Evolutionary conservation across 92 coral and sea anemone genomes (phyloP).

Genomic region (Epizoanthus ramosus): DNA sequence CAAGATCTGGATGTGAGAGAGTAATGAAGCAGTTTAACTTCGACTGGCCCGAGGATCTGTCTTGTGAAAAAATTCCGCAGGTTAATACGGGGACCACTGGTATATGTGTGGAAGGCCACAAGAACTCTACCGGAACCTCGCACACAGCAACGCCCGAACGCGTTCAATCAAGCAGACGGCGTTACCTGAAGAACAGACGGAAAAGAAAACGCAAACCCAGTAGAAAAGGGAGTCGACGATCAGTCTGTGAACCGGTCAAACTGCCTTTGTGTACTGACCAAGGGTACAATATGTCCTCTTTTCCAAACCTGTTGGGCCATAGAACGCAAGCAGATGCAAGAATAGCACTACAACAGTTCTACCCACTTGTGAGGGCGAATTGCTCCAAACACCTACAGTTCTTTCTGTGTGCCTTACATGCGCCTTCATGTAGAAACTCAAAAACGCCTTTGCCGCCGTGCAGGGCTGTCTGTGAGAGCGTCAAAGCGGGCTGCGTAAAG

Average conservation of each 20-base stretch:
- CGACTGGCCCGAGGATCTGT: conserved; percentile 45
- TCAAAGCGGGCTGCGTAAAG: background rate
- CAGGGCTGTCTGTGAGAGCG: conserved; percentile 12
- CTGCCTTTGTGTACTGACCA: background rate
- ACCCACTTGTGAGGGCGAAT: conserved; percentile 22
- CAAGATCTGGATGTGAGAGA: conserved; percentile 27
- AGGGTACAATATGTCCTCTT: background rate
- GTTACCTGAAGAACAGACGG: conserved; percentile 21
- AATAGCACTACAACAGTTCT: background rate
- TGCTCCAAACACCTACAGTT: conserved; percentile 8
- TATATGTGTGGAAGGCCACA: conserved; percentile 5
- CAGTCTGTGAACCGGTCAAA: conserved; percentile 10
- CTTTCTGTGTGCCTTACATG: conserved; percentile 26
- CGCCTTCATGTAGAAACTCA: background rate
- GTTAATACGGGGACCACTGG: background rate
- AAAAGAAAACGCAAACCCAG: background rate
- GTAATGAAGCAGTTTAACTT: conserved; percentile 30
- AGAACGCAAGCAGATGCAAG: background rate
- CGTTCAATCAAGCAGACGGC: background rate
- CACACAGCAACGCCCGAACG: background rate
- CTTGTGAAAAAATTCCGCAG: conserved; percentile 42
- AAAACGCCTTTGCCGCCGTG: conserved; percentile 22
- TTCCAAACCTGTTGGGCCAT: conserved; percentile 26
- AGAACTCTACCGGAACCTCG: background rate
- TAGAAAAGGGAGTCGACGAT: background rate